Evolutionary conservation across 2,888 invertebrate species (phyloP), one percentile per base, ranked within the genome.

Genomic region (Pollenia griseotomentosa): DNA sequence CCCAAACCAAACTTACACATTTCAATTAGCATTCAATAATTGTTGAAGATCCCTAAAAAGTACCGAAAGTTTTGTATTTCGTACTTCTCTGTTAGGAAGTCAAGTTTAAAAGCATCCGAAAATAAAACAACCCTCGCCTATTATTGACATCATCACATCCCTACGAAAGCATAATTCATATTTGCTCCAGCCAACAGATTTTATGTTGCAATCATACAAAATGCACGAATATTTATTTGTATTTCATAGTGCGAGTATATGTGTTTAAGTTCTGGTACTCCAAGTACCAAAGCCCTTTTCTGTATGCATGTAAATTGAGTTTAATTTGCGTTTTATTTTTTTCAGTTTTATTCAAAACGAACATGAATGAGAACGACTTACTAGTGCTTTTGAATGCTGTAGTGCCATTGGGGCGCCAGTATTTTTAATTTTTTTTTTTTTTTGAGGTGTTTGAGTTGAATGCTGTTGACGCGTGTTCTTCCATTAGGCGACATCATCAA

Each of bases 401-500:
- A 42, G 51, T 84, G 63, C 78, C 81, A 84, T 84, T 87, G 81
- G 59, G 87, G 87, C 87, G 87, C 87, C 87, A 81, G 66, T 77
- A 82, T 87, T 82, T 84, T 82, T 81, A 87, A 23, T 23, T 23
- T 23, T 23, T 2, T 23, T 23, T 23, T 78, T 78, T 85, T 33
- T 33, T 74, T 73, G 74, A 87, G 87, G 87, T 87, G 87, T 87
- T 87, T 87, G 87, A 73, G 81, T 87, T 87, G 87, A 87, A 87
- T 84, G 87, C 68, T 77, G 84, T 84, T 87, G 87, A 87, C 87
- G 84, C 87, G 87, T 87, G 87, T 87, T 83, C 80, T 80, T 85
- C 74, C 84, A 85, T 85, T 85, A 85, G 79, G 79, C 79, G 84
- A 85, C 84, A 85, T 85, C 84, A 80, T 80, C 84, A 85, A 61